Base-by-base conservation (phyloP, 2,888 invertebrate genomes). In the Agrotis segetum region DNA sequence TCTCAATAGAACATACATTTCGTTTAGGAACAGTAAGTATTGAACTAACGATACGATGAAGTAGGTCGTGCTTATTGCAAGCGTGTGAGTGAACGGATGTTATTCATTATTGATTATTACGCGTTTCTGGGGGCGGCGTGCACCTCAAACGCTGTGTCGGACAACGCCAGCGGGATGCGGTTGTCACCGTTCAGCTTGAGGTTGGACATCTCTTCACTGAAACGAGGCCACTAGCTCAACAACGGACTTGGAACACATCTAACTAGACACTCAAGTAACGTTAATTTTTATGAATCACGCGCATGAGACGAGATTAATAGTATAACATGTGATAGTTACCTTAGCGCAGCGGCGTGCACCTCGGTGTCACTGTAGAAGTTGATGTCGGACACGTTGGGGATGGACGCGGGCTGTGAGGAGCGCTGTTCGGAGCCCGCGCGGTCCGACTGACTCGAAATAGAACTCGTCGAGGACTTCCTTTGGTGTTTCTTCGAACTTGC, bases 331-430 rank as follows among this genome's bases (percentile, higher is more conserved):
- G 19, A 65, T 66, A 92, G 96, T 90, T 89, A 97, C 96, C 97
- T 97, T 59, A 97, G 94, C 11, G 92, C 90, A 21, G 96, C 93
- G 1, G 97, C 97, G n/a, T 98, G 98, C 63, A 98, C 96, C 96
- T 99, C 99, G 0, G 98, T 98, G 90, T 99, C 99, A 90, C 99
- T 99, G 94, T 98, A 99, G 96, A 99, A 99, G 91, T 99, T 91
- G 81, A 95, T 92, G 56, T 96, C 96, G 7, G 90, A 86, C 59
- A 90, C 81, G 75, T 92, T 94, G 19, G 92, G 92, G 71, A 94
- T 92, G 70, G 94, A 85, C 9, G 94, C 88, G 9, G 94, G 90
- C 81, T 91, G 92, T 3, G 93, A 82, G 56, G 90, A 85, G 19
- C 96, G 92, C 79, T 93, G 92, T 77, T 97, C 96, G 34, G 94